Evolutionary conservation across 2,888 invertebrate genomes (phyloP).

Genomic region (Limnephilus auricula): DNA sequence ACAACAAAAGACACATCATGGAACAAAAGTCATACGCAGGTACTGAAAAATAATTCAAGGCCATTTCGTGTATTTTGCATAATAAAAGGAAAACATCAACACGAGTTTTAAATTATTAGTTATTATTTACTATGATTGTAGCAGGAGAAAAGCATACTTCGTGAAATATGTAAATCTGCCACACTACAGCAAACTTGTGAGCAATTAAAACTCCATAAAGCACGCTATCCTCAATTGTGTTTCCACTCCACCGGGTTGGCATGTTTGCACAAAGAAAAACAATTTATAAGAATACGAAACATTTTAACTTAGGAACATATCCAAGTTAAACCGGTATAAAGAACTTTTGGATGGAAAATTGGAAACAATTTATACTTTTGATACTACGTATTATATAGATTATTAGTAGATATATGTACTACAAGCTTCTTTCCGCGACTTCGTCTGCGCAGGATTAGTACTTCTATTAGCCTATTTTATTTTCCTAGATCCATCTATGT

Average conservation of each 20-base stretch:
- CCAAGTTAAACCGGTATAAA: not conserved
- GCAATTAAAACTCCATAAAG: not conserved
- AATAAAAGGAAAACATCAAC: not conserved
- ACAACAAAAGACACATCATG: not conserved
- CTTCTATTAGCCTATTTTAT: too few relatives aligned
- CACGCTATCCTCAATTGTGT: not conserved
- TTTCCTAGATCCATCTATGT: too few relatives aligned
- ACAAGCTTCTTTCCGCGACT: too few relatives aligned
- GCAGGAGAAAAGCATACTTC: not conserved
- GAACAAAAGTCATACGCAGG: not conserved
- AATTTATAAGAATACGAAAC: not conserved
- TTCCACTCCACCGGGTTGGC: not conserved
- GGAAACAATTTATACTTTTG: too few relatives aligned
- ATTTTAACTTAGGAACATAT: not conserved
- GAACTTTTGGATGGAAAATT: not conserved
- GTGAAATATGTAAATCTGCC: not conserved
- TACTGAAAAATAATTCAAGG: not conserved
- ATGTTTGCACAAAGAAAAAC: not conserved
- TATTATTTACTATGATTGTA: not conserved
- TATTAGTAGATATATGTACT: too few relatives aligned
- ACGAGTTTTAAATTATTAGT: not conserved
- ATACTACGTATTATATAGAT: not conserved
- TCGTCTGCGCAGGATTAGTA: too few relatives aligned
- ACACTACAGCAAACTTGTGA: not conserved
- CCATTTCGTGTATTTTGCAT: not conserved